These are phyloP conservation scores for Leptopilina drosophilae DNA, from an alignment of 2,888 invertebrate genomes.

Conservation along the genomic window DNA sequence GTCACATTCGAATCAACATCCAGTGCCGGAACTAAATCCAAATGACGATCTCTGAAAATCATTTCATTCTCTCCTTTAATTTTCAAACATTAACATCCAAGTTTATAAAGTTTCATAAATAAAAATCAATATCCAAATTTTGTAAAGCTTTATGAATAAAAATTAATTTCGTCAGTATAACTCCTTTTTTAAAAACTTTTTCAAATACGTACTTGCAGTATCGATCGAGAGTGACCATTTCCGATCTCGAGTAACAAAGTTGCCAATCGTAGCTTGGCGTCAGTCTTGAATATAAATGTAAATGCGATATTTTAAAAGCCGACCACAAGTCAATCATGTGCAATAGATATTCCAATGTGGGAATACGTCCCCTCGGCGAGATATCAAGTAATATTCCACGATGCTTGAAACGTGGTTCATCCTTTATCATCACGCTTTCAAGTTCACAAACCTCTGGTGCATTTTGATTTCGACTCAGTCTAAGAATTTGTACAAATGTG, in stretches of 20 bases:
- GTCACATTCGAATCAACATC: slow-evolving; percentile 79
- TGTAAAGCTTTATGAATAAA: no score
- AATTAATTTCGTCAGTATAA: no score
- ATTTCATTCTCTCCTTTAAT: not conserved
- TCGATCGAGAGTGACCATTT: slow-evolving; percentile 79
- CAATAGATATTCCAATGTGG: slow-evolving; percentile 78
- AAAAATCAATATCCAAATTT: no score
- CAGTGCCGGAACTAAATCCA: slow-evolving; percentile 79
- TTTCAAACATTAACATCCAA: no score
- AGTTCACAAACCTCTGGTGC: slow-evolving; percentile 70
- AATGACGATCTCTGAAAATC: slow-evolving; percentile 75
- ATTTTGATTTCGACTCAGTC: slow-evolving; percentile 74
- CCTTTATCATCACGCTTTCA: slow-evolving; percentile 78
- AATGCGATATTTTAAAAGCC: slow-evolving; percentile 79
- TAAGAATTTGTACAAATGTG: slow-evolving; percentile 79
- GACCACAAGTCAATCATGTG: slow-evolving; percentile 79
- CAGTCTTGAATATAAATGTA: slow-evolving; percentile 78
- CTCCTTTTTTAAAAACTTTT: no score
- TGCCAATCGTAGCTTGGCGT: slow-evolving; percentile 77
- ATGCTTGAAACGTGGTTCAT: slow-evolving; percentile 79
- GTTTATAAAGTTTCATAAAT: no score
- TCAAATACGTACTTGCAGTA: slow-evolving; percentile 75
- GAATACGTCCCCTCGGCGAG: slow-evolving; percentile 79
- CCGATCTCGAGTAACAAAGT: slow-evolving; percentile 77
- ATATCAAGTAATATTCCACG: slow-evolving; percentile 81